Conservation (phyloP, 2,888 invertebrate genomes). For the Eubasilissa splendida region DNA sequence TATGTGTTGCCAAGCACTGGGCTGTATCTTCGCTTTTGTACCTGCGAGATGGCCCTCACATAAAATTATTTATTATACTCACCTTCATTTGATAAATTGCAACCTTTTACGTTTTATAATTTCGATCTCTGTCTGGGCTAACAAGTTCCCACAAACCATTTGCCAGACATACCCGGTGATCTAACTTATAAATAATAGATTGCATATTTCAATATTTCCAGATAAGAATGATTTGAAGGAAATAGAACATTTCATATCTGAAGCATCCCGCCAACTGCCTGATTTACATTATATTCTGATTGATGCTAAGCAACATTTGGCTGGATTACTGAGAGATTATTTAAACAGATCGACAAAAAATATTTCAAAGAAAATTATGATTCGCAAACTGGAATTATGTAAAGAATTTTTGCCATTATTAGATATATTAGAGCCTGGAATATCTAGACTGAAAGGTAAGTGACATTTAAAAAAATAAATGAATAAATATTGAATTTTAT, state of each 20-base stretch:
- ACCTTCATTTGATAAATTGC: too few relatives aligned
- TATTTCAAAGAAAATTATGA: constrained; percentile 73
- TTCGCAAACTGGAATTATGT: constrained; percentile 78
- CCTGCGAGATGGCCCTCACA: too few relatives aligned
- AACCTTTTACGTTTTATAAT: too few relatives aligned
- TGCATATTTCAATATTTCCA: constrained; percentile 60
- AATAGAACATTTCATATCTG: constrained; percentile 71
- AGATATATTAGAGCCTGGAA: constrained; percentile 79
- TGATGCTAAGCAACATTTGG: constrained; percentile 80
- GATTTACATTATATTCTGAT: constrained; percentile 79
- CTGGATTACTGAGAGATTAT: constrained; percentile 72
- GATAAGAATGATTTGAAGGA: constrained; percentile 70
- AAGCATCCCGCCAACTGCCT: constrained; percentile 74
- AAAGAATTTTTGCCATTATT: constrained; percentile 77
- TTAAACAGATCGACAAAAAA: constrained; percentile 68
- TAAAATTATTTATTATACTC: too few relatives aligned
- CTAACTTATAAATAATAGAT: too few relatives aligned
- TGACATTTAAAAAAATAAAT: neutral
- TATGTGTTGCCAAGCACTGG: too few relatives aligned
- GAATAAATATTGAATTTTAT: too few relatives aligned
- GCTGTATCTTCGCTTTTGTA: too few relatives aligned
- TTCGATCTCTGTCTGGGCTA: too few relatives aligned
- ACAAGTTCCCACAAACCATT: neutral
- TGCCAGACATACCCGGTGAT: too few relatives aligned
- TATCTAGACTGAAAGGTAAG: constrained; percentile 78